phyloP scores from a whole-genome alignment of 2,113 vertebrate species.

The Nothoprocta pentlandii region DNA sequence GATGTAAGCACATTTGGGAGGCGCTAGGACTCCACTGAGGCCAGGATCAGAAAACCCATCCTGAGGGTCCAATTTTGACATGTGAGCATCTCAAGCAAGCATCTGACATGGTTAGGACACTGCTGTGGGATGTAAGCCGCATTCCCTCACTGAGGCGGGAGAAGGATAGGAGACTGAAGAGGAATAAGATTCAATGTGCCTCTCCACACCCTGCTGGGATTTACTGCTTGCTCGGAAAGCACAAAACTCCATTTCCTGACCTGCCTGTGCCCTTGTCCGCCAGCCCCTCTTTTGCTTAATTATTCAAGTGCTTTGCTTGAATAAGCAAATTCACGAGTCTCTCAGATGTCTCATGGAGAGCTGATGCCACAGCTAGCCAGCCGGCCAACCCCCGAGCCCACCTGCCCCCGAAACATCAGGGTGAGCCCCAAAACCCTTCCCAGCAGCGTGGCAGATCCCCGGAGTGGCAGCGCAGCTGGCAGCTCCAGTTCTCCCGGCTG shows the following conservation, averaged over 20 bases:
- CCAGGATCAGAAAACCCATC: neutral
- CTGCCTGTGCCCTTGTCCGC: neutral
- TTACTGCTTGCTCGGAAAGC: neutral
- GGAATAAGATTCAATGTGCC: neutral
- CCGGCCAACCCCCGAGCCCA: neutral
- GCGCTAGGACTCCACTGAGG: neutral
- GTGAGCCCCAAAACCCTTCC: conserved; percentile 45
- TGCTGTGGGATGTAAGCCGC: neutral
- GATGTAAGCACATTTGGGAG: neutral
- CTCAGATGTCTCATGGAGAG: neutral
- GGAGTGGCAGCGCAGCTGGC: conserved; percentile 56
- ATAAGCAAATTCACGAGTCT: conserved; percentile 13
- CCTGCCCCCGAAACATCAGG: conserved; percentile 6
- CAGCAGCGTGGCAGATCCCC: conserved; percentile 56
- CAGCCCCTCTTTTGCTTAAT: neutral
- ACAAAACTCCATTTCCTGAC: conserved; percentile 19
- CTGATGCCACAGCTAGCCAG: neutral
- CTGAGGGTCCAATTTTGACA: neutral
- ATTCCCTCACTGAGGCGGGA: neutral
- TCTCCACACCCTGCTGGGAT: neutral
- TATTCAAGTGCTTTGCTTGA: conserved; percentile 62
- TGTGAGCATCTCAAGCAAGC: neutral
- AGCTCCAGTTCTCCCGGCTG: neutral
- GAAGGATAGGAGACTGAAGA: neutral
- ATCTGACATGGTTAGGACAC: neutral